Evolutionary conservation across 2,113 vertebrate species (phyloP), one percentile per base, ranked within the genome.

Genomic region (Albula glossodonta): DNA sequence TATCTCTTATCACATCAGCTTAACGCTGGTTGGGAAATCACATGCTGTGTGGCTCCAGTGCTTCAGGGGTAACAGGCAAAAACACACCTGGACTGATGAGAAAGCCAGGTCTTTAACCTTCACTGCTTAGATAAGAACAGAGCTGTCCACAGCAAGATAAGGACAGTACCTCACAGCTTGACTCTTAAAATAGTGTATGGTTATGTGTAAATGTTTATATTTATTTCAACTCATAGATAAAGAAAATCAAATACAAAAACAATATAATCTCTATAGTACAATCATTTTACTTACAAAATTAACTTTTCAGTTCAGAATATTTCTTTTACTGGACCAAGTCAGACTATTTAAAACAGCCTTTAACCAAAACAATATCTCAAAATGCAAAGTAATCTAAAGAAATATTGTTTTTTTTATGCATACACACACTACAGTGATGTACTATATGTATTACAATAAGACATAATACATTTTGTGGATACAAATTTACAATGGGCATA

Each of bases 71-170:
- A 22, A 83, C 60, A 87, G 84, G 84, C 85, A 88, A 89, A 88
- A 80, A 81, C 82, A 84, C 89, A 90, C 87, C 90, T 88, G 85
- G 63, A 51, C 56, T 82, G 49, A 78, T 11, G n/a, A 78, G 51
- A 82, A 70, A 78, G 25, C 77, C 53, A 41, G 83, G 51, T 77
- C 60, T 87, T 86, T 85, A 87, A 90, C 88, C 88, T 90, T 88
- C 84, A 83, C 25, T 74, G 81, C 84, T 78, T 83, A 83, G 66
- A 90, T 86, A 88, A 86, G 90, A 63, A 82, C 51, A 81, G 49
- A 81, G 66, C 60, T 83, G 22, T 74, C 70, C 22, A 84, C 49
- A 19, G 82, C 48, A 77, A 70, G 80, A 90, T 82, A 88, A 90
- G 6, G 84, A 2, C 11, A 89, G 51, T 84, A 83, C 50, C 41